Evolutionary conservation across 2,888 invertebrate species (phyloP).

Genomic region (Polymixis lichenea): DNA sequence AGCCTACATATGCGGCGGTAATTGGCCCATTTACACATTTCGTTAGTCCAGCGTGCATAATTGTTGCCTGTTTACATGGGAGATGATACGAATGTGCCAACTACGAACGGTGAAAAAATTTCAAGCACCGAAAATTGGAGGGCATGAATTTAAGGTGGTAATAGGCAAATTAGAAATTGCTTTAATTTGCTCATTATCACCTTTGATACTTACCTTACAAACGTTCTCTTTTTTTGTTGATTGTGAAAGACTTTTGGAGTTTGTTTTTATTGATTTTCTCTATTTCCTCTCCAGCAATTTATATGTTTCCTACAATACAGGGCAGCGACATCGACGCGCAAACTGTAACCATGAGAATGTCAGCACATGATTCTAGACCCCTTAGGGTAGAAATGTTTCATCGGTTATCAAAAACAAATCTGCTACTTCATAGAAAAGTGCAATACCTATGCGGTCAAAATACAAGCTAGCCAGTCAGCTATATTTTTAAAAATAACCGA

Average conservation of each 20-base stretch:
- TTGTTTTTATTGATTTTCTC: constrained; percentile 3
- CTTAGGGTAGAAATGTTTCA: too few relatives aligned
- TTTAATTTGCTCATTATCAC: constrained; percentile 36
- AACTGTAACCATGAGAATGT: too few relatives aligned
- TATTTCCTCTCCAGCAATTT: not conserved
- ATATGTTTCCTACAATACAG: not conserved
- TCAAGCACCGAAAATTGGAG: constrained; percentile 71
- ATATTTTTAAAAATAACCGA: too few relatives aligned
- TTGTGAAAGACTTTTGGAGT: constrained; percentile 16
- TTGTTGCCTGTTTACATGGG: constrained; percentile 86
- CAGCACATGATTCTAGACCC: too few relatives aligned
- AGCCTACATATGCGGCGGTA: constrained; percentile 89
- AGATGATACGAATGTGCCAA: constrained; percentile 83
- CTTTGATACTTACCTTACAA: not conserved
- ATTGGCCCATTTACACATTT: constrained; percentile 90
- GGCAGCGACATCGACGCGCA: too few relatives aligned
- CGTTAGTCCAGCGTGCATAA: constrained; percentile 88
- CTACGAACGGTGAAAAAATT: constrained; percentile 77
- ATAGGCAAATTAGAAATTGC: constrained; percentile 71
- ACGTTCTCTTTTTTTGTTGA: not conserved
- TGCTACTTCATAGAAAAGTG: too few relatives aligned
- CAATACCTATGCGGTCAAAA: too few relatives aligned
- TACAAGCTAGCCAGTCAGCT: too few relatives aligned
- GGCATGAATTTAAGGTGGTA: constrained; percentile 69
- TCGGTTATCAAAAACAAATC: too few relatives aligned